Evolutionary conservation across 2,797 vertebrate species (phyloP).

Genomic region (Hozukius guyotensis): DNA sequence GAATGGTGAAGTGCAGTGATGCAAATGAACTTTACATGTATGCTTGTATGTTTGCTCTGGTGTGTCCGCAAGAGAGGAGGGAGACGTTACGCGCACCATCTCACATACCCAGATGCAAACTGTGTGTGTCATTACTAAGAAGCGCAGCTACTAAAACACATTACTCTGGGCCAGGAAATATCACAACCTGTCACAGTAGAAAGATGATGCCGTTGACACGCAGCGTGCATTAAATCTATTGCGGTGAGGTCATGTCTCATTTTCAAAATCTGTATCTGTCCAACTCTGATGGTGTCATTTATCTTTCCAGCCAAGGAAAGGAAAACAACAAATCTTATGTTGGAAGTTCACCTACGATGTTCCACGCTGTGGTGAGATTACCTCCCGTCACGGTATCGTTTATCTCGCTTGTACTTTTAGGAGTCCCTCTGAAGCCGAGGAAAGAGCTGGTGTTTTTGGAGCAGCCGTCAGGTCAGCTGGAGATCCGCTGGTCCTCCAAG

Average conservation of each 20-base stretch:
- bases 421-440: constrained; percentile 95
- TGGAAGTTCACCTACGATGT: constrained; percentile 36
- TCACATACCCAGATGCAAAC: constrained; percentile 53
- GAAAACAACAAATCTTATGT: constrained; percentile 37
- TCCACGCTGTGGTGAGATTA: constrained; percentile 34
- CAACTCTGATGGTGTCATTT: constrained; percentile 52
- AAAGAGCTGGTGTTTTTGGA: constrained; percentile 93
- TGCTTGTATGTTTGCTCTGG: constrained; percentile 26
- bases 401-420: constrained; percentile 69
- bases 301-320: constrained; percentile 48
- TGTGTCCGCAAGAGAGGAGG: constrained; percentile 19
- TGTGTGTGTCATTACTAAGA: constrained; percentile 71
- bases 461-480: constrained; percentile 87
- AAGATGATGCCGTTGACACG: constrained; percentile 69
- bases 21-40: constrained; percentile 34
- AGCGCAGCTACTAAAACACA: constrained; percentile 66
- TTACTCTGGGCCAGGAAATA: constrained; percentile 55
- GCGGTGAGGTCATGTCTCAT: constrained; percentile 76
- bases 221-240: constrained; percentile 61
- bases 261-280: constrained; percentile 57
- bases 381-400: constrained; percentile 12
- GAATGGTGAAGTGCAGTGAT: constrained; percentile 53
- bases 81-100: constrained; percentile 11
- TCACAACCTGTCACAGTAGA: constrained; percentile 67
- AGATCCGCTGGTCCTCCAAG: constrained; percentile 95